Percentiles rank a stretch among this genome's conserved stretches.
Evolutionary conservation across 2,113 vertebrate genomes (phyloP).

Genomic region (Gambusia holbrooki): DNA sequence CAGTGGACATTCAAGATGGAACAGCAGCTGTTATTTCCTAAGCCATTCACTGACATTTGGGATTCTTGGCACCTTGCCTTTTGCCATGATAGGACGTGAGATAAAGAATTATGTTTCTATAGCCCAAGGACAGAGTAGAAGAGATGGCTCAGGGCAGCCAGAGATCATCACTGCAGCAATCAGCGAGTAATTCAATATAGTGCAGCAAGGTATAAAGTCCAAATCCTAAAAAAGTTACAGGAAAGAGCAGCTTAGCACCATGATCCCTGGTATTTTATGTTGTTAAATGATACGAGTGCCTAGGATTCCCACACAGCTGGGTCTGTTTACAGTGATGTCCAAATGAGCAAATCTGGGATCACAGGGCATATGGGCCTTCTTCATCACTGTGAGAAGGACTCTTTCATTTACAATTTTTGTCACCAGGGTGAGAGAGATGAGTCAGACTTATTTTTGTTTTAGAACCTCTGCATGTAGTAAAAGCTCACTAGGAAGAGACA

Average conservation of each 20-base stretch:
- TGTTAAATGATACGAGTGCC: constrained; percentile 8
- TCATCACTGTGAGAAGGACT: constrained; percentile 24
- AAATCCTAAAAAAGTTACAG: constrained; percentile 8
- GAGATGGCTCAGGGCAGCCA: constrained; percentile 4
- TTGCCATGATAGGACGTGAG: constrained; percentile 40
- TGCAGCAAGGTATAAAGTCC: constrained; percentile 23
- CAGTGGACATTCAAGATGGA: constrained; percentile 65
- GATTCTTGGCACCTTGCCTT: constrained; percentile 58
- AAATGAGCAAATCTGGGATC: constrained; percentile 7
- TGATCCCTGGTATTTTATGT: constrained; percentile 9
- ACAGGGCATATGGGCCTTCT: constrained; percentile 27
- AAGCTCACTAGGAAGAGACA: constrained; percentile 23
- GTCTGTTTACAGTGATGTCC: neutral
- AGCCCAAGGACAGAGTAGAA: constrained; percentile 47
- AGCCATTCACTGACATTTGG: constrained; percentile 69
- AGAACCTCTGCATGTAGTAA: constrained; percentile 34
- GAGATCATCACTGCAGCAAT: constrained; percentile 18
- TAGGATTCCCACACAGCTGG: neutral
- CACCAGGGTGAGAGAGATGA: constrained; percentile 49
- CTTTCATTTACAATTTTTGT: constrained; percentile 44
- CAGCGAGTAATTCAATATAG: constrained; percentile 35
- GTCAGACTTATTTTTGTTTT: constrained; percentile 49
- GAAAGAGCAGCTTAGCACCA: constrained; percentile 15
- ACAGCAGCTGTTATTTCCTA: constrained; percentile 74
- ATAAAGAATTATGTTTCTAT: constrained; percentile 27